Percentiles rank a stretch among this genome's conserved stretches.
phyloP scores from a whole-genome alignment of 2,113 vertebrate genomes.

The Brachypodius melanocephalos region DNA sequence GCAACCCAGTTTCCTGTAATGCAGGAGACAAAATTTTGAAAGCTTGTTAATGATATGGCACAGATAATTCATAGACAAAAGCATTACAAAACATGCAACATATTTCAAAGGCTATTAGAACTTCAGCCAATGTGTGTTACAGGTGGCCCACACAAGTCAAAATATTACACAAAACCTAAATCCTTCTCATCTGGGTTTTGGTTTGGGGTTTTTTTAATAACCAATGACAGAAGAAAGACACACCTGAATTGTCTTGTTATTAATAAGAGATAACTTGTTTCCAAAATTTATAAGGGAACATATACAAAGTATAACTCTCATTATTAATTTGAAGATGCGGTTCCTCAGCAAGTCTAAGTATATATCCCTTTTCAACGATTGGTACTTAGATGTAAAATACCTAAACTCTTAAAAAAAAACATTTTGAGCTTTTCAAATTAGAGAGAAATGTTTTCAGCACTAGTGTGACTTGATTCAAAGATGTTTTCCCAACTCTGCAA shows the following conservation, averaged over 20 bases:
- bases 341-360: background rate
- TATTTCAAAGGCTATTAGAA: background rate
- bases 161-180: background rate
- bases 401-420: background rate
- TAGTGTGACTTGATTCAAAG: background rate
- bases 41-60: background rate
- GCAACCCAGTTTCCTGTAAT: slow-evolving; percentile 81
- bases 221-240: background rate
- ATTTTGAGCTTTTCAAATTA: background rate
- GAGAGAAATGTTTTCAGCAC: background rate
- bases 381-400: background rate
- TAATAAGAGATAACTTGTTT: background rate
- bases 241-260: background rate
- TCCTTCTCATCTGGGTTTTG: background rate
- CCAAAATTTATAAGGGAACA: background rate
- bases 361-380: background rate
- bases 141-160: background rate
- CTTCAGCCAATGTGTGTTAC: background rate
- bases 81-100: background rate
- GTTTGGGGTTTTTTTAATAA: background rate
- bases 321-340: background rate
- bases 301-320: background rate
- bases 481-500: background rate
- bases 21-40: background rate
- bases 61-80: background rate